A percentile compares a stretch with the other conserved stretches of the same genome.
phyloP scores from a whole-genome alignment of 2,888 invertebrate species.

The Cantharis nigra region DNA sequence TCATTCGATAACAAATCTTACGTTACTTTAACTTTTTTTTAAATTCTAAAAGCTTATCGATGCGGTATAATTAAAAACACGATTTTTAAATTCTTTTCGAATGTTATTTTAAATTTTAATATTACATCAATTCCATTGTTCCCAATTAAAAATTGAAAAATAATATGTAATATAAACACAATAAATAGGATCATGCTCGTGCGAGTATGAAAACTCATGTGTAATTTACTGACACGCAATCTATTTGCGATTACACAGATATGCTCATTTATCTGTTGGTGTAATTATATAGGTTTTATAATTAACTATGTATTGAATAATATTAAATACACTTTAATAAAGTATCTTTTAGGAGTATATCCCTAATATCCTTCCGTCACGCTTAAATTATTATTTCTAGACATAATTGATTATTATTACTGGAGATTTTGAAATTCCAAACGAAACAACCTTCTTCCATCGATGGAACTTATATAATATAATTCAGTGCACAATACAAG shows the following conservation, averaged over 20 bases:
- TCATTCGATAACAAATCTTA: background rate
- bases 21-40: background rate
- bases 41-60: background rate
- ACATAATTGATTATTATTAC: background rate
- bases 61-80: background rate
- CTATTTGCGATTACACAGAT: constrained; percentile 25
- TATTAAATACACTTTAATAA: constrained; percentile 1
- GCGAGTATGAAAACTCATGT: constrained; percentile 19
- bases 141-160: background rate
- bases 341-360: constrained; percentile 5
- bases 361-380: constrained; percentile 4
- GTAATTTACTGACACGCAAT: constrained; percentile 22
- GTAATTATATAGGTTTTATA: constrained; percentile 22
- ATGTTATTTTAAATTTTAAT: background rate
- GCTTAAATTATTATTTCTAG: background rate
- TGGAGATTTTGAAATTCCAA: background rate
- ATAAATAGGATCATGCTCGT: constrained; percentile 2
- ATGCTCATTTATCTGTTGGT: constrained; percentile 12
- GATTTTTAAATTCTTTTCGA: background rate
- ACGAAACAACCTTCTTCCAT: background rate
- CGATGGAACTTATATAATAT: background rate
- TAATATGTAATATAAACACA: background rate
- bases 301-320: constrained; percentile 13
- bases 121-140: background rate
- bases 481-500: constrained; percentile 2